A percentile compares a stretch with the other conserved stretches of the same genome.
phyloP scores from a whole-genome alignment of 2,888 invertebrate species.

The Danaus chrysippus region DNA sequence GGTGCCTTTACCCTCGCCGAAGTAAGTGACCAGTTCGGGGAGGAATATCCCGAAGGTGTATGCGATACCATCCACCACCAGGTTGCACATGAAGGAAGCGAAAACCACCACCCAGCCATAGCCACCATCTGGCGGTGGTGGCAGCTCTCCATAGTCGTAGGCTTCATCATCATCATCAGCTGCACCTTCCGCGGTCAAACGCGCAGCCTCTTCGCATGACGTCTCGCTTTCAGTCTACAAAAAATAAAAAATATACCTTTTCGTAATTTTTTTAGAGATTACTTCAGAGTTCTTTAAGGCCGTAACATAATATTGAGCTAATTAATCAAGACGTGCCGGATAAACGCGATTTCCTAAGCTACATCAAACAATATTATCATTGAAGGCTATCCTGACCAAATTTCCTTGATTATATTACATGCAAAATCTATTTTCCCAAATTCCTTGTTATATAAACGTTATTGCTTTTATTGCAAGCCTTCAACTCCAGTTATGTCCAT shows the following conservation, averaged over 20 bases:
- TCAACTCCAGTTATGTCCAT: conserved; percentile 2
- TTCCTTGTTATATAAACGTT: not conserved
- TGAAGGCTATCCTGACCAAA: not conserved
- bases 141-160: conserved; percentile 86
- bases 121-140: conserved; percentile 94
- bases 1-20: conserved; percentile 91
- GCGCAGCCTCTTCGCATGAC: conserved; percentile 90
- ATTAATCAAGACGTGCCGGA: not conserved
- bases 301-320: not conserved
- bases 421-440: too few species aligned
- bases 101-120: conserved; percentile 97
- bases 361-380: conserved; percentile 3
- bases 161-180: conserved; percentile 80
- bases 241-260: conserved; percentile 40
- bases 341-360: not conserved
- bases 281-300: not conserved
- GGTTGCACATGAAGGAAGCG: conserved; percentile 98
- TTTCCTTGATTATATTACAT: not conserved
- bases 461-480: not conserved
- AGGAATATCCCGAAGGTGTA: conserved; percentile 98
- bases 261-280: conserved; percentile 10
- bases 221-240: conserved; percentile 92
- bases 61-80: conserved; percentile 99
- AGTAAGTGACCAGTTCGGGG: conserved; percentile 87
- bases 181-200: conserved; percentile 84